phyloP scores from a whole-genome alignment of 2,797 vertebrate genomes.

The Jordanella pulchra region DNA sequence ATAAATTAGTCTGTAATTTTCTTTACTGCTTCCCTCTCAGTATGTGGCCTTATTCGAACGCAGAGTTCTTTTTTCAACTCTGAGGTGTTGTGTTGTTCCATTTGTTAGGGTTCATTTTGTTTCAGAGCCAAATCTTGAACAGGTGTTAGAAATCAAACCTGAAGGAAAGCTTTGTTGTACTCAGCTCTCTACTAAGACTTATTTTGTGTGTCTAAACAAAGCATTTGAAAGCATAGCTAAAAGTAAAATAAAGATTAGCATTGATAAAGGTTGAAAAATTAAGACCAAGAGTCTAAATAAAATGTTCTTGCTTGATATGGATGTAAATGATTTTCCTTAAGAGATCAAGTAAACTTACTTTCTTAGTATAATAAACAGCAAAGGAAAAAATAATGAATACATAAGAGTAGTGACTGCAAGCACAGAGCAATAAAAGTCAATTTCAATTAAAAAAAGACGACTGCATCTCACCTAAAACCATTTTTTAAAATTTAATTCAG shows the following conservation, averaged over 20 bases:
- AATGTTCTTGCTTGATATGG: not conserved
- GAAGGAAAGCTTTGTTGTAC: slow-evolving; percentile 2
- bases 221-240: not conserved
- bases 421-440: no score
- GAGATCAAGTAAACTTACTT: not conserved
- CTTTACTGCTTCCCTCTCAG: slow-evolving; percentile 66
- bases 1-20: slow-evolving; percentile 61
- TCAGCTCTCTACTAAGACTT: slow-evolving; percentile 22
- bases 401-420: no score
- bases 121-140: slow-evolving; percentile 38
- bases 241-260: not conserved
- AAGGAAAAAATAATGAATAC: no score
- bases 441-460: no score
- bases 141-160: slow-evolving; percentile 56
- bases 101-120: slow-evolving; percentile 16
- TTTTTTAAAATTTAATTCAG: no score
- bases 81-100: slow-evolving; percentile 12
- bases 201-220: not conserved
- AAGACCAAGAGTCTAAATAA: not conserved
- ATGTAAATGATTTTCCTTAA: not conserved
- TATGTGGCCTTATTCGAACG: slow-evolving; percentile 44
- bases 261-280: not conserved
- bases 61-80: slow-evolving; percentile 20
- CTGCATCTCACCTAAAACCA: no score
- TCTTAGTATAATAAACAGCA: not conserved